Evolutionary conservation across 2,113 vertebrate genomes (phyloP), one percentile per base, ranked within the genome.

Genomic region (Elachura formosa): DNA sequence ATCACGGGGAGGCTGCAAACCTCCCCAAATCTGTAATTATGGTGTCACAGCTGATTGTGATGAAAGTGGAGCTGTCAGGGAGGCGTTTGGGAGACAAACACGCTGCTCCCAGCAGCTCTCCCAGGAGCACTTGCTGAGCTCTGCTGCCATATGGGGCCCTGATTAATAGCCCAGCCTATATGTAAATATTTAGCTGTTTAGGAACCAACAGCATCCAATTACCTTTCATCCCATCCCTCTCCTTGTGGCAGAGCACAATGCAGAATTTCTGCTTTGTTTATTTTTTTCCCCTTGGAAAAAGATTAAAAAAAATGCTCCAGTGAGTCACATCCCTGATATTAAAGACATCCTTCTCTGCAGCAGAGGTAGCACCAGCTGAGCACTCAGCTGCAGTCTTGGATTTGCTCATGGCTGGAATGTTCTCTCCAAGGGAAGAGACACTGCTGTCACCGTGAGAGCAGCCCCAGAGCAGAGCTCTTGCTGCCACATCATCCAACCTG

Each of bases 21-120:
- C 95, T 95, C 97, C 95, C 94, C 89, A 92, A 84, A 97, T 97
- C 95, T 96, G 97, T 97, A 98, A 98, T 97, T 97, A 97, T 91
- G 92, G 95, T 97, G 97, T 97, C 96, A 95, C 83, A 55, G 94
- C 93, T 97, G 96, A 97, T 97, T 96, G 97, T 97, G 96, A 97
- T 97, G 96, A 80, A 97, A 97, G 96, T 62, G 94, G 63, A 97
- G 91, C 94, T 96, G 97, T 97, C 97, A 97, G 94, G 90, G 83
- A 96, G 96, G 90, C 95, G 34, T 96, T 96, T 71, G 73, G 74
- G 95, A 96, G 97, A 97, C 97, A 96, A 96, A 94, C 91, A 83
- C 87, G 41, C 90, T 85, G 38, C 83, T 9, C 91, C 63, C 90
- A 84, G 93, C 95, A 55, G 82, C 87, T 90, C 72, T 87, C 76